phyloP scores from a whole-genome alignment of 2,113 vertebrate genomes.

The Asarcornis scutulata region DNA sequence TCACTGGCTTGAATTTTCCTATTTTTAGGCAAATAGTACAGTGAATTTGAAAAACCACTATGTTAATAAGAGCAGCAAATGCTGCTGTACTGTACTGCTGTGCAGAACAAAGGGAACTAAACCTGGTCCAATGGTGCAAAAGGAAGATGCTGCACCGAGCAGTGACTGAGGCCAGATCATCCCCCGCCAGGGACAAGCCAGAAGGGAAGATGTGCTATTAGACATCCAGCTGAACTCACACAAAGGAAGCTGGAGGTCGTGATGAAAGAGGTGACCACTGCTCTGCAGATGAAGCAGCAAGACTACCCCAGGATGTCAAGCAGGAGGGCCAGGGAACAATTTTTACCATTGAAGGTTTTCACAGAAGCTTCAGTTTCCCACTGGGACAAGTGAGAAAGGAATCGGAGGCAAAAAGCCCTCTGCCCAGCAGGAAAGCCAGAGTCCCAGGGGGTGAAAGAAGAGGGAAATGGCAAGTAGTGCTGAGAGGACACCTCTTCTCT shows the following conservation, averaged over 20 bases:
- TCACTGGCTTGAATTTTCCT: not conserved
- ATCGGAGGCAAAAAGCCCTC: not conserved
- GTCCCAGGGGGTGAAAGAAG: fast-evolving
- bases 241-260: fast-evolving
- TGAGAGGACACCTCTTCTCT: not conserved
- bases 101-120: fast-evolving
- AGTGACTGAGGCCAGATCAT: not conserved
- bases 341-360: not conserved
- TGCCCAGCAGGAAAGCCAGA: not conserved
- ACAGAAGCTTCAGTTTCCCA: not conserved
- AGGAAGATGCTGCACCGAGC: not conserved
- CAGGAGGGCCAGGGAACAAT: not conserved
- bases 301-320: not conserved
- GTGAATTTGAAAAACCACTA: not conserved
- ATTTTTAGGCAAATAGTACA: not conserved
- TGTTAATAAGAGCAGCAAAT: not conserved
- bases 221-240: not conserved
- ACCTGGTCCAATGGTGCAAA: not conserved
- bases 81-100: not conserved
- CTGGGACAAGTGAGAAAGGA: not conserved
- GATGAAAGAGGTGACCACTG: not conserved
- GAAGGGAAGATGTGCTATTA: not conserved
- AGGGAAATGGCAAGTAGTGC: not conserved
- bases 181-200: not conserved
- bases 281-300: fast-evolving